Percentiles rank a stretch among this genome's conserved stretches.
Conservation (phyloP, 2,888 invertebrate genomes). For the Gnatocerus cornutus region DNA sequence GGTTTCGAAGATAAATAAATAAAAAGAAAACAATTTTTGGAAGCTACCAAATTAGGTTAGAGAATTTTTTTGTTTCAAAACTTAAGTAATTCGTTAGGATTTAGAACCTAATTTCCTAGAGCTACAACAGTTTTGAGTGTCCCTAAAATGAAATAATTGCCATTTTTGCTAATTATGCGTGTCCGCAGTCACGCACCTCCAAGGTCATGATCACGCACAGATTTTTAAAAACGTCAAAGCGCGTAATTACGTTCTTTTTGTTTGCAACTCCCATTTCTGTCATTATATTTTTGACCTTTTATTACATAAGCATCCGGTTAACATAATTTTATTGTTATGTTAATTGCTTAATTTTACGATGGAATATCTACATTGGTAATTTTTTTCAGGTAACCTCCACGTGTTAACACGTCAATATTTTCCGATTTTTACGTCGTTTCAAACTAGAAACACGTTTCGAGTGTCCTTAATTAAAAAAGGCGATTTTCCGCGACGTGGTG, state of each 20-base stretch:
- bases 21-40: too few species aligned
- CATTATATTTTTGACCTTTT: conserved; percentile 50
- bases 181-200: conserved; percentile 31
- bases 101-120: too few species aligned
- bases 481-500: background rate
- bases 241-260: conserved; percentile 36
- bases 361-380: conserved; percentile 23
- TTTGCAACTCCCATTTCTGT: conserved; percentile 44
- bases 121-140: too few species aligned
- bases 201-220: conserved; percentile 26
- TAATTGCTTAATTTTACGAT: conserved; percentile 48
- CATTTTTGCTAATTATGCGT: conserved; percentile 31
- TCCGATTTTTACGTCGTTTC: conserved; percentile 1
- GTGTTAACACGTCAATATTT: background rate
- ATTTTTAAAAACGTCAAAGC: background rate
- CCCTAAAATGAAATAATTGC: too few species aligned
- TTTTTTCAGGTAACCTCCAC: conserved; percentile 6
- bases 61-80: too few species aligned
- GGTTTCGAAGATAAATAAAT: too few species aligned
- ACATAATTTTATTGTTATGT: conserved; percentile 49
- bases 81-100: too few species aligned
- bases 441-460: conserved; percentile 10
- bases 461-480: conserved; percentile 13
- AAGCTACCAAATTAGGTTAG: too few species aligned
- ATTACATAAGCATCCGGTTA: conserved; percentile 49